These are phyloP conservation scores for Zaprionus tsacasi DNA, from an alignment of 1,140 invertebrate genomes.

Conservation along the genomic window DNA sequence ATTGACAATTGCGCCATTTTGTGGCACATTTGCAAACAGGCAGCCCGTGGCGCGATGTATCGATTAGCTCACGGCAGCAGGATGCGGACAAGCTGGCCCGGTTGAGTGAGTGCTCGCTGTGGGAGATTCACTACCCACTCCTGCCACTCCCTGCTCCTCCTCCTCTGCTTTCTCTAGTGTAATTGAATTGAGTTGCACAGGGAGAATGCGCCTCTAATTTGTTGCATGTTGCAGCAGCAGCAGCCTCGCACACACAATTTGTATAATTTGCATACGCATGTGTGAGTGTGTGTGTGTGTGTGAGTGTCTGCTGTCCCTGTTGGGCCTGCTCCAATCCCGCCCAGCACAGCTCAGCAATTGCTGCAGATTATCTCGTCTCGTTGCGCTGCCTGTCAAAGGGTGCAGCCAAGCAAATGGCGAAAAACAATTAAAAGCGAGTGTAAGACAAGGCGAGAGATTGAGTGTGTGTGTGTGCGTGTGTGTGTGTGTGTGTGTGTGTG, in stretches of 20 bases:
- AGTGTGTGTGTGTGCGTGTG: constrained; percentile 18
- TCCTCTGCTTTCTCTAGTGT: constrained; percentile 26
- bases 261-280: constrained; percentile 51
- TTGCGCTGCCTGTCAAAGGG: constrained; percentile 53
- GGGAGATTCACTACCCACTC: neutral
- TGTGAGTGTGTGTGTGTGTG: too few relatives aligned
- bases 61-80: constrained; percentile 67
- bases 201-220: constrained; percentile 26
- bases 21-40: constrained; percentile 75
- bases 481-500: constrained; percentile 42
- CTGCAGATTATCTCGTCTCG: constrained; percentile 62
- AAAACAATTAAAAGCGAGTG: constrained; percentile 64
- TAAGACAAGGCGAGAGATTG: neutral
- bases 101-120: constrained; percentile 1
- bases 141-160: neutral
- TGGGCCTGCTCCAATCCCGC: constrained; percentile 7
- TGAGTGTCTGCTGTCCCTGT: neutral
- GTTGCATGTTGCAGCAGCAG: constrained; percentile 25
- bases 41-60: constrained; percentile 63
- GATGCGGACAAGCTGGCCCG: constrained; percentile 44
- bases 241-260: constrained; percentile 45
- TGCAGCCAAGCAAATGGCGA: constrained; percentile 62
- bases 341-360: constrained; percentile 42
- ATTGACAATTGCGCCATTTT: constrained; percentile 81
- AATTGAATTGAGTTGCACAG: constrained; percentile 51